These are phyloP conservation scores for Linnaemya vulpina DNA, from an alignment of 2,888 invertebrate genomes.

Conservation along the genomic window DNA sequence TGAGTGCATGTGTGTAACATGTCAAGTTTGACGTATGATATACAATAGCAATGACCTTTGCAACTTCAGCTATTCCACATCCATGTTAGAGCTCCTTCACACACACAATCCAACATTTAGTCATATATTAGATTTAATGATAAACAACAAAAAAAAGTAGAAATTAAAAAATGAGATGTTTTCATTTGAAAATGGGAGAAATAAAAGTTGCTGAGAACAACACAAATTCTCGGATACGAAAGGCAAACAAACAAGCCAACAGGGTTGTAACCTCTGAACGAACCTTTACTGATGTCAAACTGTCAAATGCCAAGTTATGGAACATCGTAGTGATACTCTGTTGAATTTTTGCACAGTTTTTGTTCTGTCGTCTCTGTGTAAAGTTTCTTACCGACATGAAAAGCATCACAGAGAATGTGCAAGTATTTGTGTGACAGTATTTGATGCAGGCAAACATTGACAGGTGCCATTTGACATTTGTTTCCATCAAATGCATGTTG, in stretches of 20 bases:
- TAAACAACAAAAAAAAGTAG: conserved; percentile 39
- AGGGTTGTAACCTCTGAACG: conserved; percentile 59
- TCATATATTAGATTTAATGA: conserved; percentile 48
- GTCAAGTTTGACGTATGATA: conserved; percentile 55
- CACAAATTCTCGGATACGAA: conserved; percentile 14
- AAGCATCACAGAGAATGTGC: conserved; percentile 2
- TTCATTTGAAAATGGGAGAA: conserved; percentile 9
- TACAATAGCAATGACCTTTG: conserved; percentile 67
- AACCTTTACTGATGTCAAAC: conserved; percentile 69
- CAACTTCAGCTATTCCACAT: conserved; percentile 34
- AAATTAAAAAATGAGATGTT: conserved; percentile 26
- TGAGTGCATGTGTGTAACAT: conserved; percentile 23
- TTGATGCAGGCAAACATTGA: conserved; percentile 58
- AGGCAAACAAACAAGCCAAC: conserved; percentile 7
- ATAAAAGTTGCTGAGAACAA: not conserved
- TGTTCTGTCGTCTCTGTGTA: not conserved
- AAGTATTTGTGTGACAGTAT: conserved; percentile 45
- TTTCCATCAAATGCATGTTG: conserved; percentile 49
- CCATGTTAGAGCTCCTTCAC: conserved; percentile 6
- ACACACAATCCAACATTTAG: not conserved
- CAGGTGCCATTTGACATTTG: conserved; percentile 69
- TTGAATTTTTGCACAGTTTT: conserved; percentile 31
- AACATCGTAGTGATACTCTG: conserved; percentile 59
- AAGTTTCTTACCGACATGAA: not conserved
- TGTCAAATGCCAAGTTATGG: conserved; percentile 69